Base-by-base conservation (phyloP, 2,113 vertebrate species). In the Scomber scombrus region DNA sequence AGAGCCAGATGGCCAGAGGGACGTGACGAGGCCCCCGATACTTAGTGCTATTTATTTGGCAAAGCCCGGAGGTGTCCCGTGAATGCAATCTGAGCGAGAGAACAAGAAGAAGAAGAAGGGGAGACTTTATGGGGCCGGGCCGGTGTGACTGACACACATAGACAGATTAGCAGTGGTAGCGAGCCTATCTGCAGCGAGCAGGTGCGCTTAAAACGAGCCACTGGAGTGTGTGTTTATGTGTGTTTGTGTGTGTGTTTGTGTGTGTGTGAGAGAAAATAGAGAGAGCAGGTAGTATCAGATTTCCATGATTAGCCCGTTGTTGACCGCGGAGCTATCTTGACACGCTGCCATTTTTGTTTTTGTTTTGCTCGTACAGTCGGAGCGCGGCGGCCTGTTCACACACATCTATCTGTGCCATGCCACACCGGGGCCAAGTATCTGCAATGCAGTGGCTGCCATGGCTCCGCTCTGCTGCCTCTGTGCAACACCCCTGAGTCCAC, bases 391-490 rank as follows among this genome's bases (percentile, higher is more conserved):
- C 58, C 76, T 77, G 71, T 68, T 82, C 80, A 60, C 81, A 75
- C 72, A 87, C 76, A 62, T 62, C 65, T 61, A 62, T 85, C 64
- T 58, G 75, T 73, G 81, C 81, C 63, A 7, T 49, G 68, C 77
- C 61, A 76, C 68, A 58, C 84, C 46, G 7, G 7, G 75, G 74
- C 80, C 75, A 71, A 80, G 79, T 55, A 90, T 88, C 91, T 93
- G 91, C 92, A 93, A 85, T 91, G 91, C 92, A 91, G 91, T 85
- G 79, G 78, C 74, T 50, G 73, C 71, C 68, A 78, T 76, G 58
- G 67, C 58, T 85, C 5, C 75, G 71, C 71, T 81, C 88, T 58
- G 66, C 68, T 66, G 71, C 71, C 50, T 81, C 64, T 23, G 66
- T 83, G 78, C 63, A 66, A 56, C 78, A 72, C 79, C 68, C 60